Percentiles rank a stretch among this genome's conserved stretches.
Conservation (phyloP, 2,888 invertebrate species). For the Orchesellides sinensis region DNA sequence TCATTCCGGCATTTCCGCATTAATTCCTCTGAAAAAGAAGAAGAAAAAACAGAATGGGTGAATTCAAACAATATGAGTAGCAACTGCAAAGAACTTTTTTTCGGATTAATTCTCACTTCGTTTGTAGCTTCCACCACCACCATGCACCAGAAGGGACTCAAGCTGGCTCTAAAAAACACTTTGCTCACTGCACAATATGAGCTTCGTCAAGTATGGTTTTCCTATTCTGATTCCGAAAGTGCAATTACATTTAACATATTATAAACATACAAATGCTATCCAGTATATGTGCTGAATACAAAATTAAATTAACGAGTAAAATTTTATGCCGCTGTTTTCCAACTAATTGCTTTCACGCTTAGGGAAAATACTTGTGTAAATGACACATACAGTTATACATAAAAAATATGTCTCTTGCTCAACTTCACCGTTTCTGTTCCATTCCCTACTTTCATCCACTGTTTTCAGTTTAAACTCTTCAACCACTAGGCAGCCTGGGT, state of each 20-base stretch:
- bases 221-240: not conserved
- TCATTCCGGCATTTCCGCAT: not conserved
- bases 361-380: slow-evolving; percentile 10
- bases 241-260: not conserved
- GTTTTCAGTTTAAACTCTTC: too few species aligned
- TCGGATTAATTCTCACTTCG: slow-evolving; percentile 50
- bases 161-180: not conserved
- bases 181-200: not conserved
- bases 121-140: too few species aligned
- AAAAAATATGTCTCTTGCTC: too few species aligned
- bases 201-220: not conserved
- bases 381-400: not conserved
- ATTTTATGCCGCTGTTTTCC: slow-evolving; percentile 24
- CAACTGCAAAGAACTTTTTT: slow-evolving; percentile 6
- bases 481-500: too few species aligned
- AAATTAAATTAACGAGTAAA: slow-evolving; percentile 49
- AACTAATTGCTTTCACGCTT: slow-evolving; percentile 4
- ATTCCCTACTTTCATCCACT: too few species aligned
- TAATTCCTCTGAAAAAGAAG: slow-evolving; percentile 13
- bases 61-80: slow-evolving; percentile 3
- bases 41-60: not conserved
- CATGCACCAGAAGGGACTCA: too few species aligned
- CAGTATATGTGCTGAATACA: not conserved
- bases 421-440: too few species aligned
- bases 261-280: not conserved